phyloP scores from a whole-genome alignment of 2,888 invertebrate genomes.

The Epirrhoe tristata region DNA sequence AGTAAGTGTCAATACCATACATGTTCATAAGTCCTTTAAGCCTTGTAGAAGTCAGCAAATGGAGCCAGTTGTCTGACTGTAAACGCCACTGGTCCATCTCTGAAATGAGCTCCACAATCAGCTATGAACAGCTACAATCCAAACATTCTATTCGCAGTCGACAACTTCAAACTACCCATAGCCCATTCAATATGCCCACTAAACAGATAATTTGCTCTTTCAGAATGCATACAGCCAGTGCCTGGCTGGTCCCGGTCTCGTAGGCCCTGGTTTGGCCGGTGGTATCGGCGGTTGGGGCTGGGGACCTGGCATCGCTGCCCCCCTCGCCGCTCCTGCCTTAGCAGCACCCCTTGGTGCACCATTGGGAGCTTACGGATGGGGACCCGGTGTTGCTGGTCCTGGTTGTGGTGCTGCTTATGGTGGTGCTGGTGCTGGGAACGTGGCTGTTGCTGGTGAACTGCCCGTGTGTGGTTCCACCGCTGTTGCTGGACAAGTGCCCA shows the following conservation, averaged over 20 bases:
- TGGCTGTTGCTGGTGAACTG: conserved; percentile 45
- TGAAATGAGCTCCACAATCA: too few relatives aligned
- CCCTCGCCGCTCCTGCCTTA: neutral
- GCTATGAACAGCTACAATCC: too few relatives aligned
- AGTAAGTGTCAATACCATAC: conserved; percentile 33
- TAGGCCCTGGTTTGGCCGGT: conserved; percentile 18
- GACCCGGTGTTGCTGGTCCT: neutral
- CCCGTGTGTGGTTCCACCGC: conserved; percentile 50
- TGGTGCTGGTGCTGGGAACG: conserved; percentile 36
- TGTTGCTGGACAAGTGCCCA: conserved; percentile 55
- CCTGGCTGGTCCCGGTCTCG: conserved; percentile 19
- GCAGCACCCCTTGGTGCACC: neutral
- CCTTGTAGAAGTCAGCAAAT: neutral
- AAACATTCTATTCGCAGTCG: too few relatives aligned
- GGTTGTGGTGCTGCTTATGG: conserved; percentile 28
- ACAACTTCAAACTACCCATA: too few relatives aligned
- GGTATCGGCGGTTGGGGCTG: conserved; percentile 13
- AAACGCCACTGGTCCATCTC: too few relatives aligned
- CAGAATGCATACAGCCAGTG: conserved; percentile 44
- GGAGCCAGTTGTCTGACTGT: neutral
- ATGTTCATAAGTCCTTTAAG: neutral
- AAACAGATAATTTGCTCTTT: neutral
- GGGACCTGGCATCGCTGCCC: conserved; percentile 4
- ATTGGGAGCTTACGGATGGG: conserved; percentile 12
- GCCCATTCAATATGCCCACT: neutral